Base-by-base conservation (phyloP, 2,113 vertebrate genomes). In the Vulpes vulpes region DNA sequence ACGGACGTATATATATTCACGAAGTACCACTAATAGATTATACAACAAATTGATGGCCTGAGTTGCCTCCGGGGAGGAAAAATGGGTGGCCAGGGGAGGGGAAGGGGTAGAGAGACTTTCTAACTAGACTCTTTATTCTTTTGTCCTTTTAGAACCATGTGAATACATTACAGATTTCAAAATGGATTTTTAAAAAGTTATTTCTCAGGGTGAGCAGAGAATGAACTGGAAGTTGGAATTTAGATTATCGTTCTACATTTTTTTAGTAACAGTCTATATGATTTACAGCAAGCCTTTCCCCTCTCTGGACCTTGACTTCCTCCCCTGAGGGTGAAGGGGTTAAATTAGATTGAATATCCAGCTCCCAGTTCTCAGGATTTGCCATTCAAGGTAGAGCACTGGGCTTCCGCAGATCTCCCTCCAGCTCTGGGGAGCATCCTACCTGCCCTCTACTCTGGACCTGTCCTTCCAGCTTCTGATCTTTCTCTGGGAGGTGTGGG, bases 181-280 rank as follows among this genome's bases (percentile, higher is more conserved):
- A 95, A 90, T 49, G 16, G 55, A 92, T 30, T 95, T 94, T 74
- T 9, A 6, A 83, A 93, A 93, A 81, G 32, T 64, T 27, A 55
- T 83, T 79, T 93, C 51, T 85, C 17, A 38, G 23, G 38, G 7
- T 87, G 71, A 93, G 23, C n/a, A 74, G 38, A 73, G 20, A 74
- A 64, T 11, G 62, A 78, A 17, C 25, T 10, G 2, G 65, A 73
- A 96, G 35, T 49, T 86, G 22, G 76, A 49, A 57, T 62, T 78
- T 51, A 43, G 51, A n/a, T 69, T 89, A 81, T n/a, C 57, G 80
- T 85, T 76, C 59, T n/a, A 9, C 32, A 51, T 85, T 71, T 57
- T 51, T 64, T 88, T 88, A 35, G 53, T 23, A 74, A 51, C 92
- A 57, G 38, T 38, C n/a, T 20, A 8, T 65, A 16, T 74, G 60